Evolutionary conservation across 2,888 invertebrate species (phyloP).

Genomic region (Hyles lineata): DNA sequence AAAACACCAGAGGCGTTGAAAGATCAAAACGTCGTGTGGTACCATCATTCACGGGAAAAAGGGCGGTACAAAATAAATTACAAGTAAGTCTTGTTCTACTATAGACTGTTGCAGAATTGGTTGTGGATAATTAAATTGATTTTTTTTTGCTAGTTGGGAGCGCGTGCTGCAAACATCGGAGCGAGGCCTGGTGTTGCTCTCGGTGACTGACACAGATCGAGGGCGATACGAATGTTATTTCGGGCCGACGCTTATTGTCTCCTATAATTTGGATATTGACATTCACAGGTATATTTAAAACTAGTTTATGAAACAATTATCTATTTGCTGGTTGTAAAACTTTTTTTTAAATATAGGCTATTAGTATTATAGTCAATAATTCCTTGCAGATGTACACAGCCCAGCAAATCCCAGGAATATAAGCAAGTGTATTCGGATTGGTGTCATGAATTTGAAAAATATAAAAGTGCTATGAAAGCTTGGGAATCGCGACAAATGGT

Average conservation of each 20-base stretch:
- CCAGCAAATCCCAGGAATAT: constrained; percentile 84
- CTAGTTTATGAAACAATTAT: not conserved
- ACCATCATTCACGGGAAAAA: constrained; percentile 82
- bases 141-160: constrained; percentile 72
- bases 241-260: constrained; percentile 83
- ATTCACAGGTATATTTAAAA: constrained; percentile 72
- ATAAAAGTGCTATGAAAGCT: constrained; percentile 87
- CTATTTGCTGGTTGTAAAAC: too few species aligned
- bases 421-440: constrained; percentile 88
- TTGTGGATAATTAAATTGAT: constrained; percentile 22
- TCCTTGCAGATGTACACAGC: constrained; percentile 81
- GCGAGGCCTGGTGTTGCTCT: constrained; percentile 84
- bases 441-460: constrained; percentile 90
- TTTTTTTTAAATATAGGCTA: too few species aligned
- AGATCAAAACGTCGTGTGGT: constrained; percentile 80
- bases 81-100: constrained; percentile 68
- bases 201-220: constrained; percentile 84
- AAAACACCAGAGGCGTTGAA: constrained; percentile 79
- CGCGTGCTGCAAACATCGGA: constrained; percentile 86
- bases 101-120: not conserved
- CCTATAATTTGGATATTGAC: constrained; percentile 86
- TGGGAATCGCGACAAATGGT: constrained; percentile 87
- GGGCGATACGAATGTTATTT: constrained; percentile 86
- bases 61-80: constrained; percentile 83
- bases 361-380: not conserved